phyloP scores from a whole-genome alignment of 2,113 vertebrate genomes.

The Podocnemis expansa region DNA sequence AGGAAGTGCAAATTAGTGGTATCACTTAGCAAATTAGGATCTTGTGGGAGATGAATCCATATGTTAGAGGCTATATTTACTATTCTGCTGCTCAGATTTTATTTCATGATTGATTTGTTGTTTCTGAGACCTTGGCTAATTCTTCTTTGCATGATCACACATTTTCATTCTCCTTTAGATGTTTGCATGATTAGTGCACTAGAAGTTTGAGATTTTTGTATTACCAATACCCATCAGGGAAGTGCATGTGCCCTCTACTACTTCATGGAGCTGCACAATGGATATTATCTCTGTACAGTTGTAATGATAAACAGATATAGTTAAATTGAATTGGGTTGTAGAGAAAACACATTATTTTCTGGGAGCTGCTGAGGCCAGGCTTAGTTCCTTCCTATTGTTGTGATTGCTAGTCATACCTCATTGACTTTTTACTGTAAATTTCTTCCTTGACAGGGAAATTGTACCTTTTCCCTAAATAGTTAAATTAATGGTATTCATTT shows the following conservation, averaged over 20 bases:
- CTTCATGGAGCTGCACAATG: neutral
- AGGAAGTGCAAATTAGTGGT: neutral
- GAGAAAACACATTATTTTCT: no score
- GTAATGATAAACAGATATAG: no score
- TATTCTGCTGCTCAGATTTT: neutral
- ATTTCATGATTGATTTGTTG: neutral
- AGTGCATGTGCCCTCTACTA: neutral
- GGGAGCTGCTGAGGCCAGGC: neutral
- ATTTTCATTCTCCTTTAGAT: no score
- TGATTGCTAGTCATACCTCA: neutral
- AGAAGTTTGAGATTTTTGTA: neutral
- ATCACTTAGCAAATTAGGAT: neutral
- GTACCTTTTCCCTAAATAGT: neutral
- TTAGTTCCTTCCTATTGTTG: neutral
- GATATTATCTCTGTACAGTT: no score
- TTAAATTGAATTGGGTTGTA: no score
- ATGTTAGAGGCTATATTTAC: neutral
- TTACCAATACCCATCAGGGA: neutral
- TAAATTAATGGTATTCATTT: neutral
- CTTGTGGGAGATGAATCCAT: neutral
- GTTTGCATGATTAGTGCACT: neutral
- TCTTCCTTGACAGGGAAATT: neutral
- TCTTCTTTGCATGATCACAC: neutral
- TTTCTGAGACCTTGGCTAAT: neutral
- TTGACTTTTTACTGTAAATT: neutral